Conservation (phyloP, 2,113 vertebrate species). For the Tragelaphus strepsiceros region DNA sequence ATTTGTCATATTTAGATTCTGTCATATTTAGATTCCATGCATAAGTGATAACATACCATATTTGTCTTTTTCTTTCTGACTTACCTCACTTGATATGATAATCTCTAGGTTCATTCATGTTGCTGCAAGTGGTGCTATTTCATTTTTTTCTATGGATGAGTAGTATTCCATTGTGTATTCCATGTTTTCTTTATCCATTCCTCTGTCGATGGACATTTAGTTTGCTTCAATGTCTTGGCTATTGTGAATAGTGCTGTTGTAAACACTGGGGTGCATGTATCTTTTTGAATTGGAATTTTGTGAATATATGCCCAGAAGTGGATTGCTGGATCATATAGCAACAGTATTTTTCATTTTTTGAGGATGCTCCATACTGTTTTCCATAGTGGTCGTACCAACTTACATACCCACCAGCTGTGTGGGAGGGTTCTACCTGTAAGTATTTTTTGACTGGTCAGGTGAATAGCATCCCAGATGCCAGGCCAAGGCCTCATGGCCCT, state of each 20-base stretch:
- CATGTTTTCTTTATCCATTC: neutral
- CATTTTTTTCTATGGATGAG: neutral
- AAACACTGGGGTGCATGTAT: neutral
- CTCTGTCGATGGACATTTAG: neutral
- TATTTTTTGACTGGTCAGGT: slow-evolving; percentile 25
- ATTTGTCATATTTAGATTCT: neutral
- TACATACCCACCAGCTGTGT: neutral
- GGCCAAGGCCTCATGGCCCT: slow-evolving; percentile 26
- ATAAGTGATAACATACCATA: neutral
- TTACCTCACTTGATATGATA: neutral
- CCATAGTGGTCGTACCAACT: neutral
- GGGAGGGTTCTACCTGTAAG: neutral
- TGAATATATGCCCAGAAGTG: neutral
- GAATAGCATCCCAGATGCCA: slow-evolving; percentile 42
- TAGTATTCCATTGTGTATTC: neutral
- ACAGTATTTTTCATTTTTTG: neutral
- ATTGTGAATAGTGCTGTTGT: neutral
- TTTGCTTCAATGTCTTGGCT: neutral
- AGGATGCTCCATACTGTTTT: neutral
- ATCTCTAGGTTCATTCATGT: neutral
- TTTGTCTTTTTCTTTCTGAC: neutral
- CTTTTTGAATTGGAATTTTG: neutral
- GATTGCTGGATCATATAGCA: neutral
- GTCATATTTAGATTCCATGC: neutral
- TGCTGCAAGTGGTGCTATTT: neutral